These are phyloP conservation scores for Cloeon dipterum DNA, from an alignment of 2,888 invertebrate species.

Conservation along the genomic window DNA sequence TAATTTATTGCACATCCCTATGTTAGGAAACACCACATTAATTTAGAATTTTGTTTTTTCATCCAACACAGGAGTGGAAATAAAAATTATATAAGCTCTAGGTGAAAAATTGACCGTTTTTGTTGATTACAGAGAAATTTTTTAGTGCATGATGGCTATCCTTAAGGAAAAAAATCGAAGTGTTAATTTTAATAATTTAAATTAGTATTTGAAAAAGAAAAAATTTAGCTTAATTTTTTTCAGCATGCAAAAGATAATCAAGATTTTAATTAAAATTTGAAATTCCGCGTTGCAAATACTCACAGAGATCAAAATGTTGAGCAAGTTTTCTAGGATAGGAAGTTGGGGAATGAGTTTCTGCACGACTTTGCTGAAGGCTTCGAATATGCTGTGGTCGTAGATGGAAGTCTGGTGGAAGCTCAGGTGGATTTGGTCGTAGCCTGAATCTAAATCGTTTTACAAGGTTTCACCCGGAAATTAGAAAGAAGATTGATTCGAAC, in stretches of 20 bases:
- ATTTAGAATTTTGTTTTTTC: too few relatives aligned
- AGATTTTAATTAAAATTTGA: slow-evolving; percentile 3
- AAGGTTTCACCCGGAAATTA: slow-evolving; percentile 4
- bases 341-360: slow-evolving; percentile 96
- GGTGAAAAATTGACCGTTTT: too few relatives aligned
- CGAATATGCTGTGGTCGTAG: slow-evolving; percentile 99
- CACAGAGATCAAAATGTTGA: slow-evolving; percentile 94
- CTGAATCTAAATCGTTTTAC: slow-evolving; percentile 13
- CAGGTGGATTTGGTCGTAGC: slow-evolving; percentile 63
- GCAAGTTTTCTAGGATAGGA: slow-evolving; percentile 85
- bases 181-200: neutral
- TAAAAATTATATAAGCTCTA: too few relatives aligned
- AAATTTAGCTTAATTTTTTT: too few relatives aligned
- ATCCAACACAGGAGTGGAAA: too few relatives aligned
- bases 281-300: too few relatives aligned
- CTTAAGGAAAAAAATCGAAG: slow-evolving; percentile 1
- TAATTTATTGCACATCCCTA: too few relatives aligned
- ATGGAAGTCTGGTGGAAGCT: slow-evolving; percentile 96
- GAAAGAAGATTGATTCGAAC: slow-evolving; percentile 15
- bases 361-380: slow-evolving; percentile 98
- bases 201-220: slow-evolving; percentile 3
- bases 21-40: too few relatives aligned
- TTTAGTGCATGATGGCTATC: too few relatives aligned
- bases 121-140: too few relatives aligned
- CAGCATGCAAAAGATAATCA: too few relatives aligned